These are phyloP conservation scores for Microchirus variegatus DNA, from an alignment of 2,797 vertebrate species.

Conservation along the genomic window DNA sequence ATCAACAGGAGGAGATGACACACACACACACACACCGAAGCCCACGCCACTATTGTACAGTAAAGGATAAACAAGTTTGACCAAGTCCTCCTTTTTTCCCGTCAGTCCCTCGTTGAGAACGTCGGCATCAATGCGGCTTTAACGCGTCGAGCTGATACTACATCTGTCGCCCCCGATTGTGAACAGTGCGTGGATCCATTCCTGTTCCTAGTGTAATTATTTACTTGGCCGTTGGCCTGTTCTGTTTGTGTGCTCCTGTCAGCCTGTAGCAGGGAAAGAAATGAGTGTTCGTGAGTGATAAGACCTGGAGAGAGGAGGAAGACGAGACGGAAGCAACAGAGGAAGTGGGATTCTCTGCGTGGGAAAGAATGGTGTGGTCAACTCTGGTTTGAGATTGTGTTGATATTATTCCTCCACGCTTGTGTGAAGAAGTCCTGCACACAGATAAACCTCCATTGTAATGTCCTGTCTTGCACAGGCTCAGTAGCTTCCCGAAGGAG, in stretches of 20 bases:
- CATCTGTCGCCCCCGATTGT: conserved; percentile 57
- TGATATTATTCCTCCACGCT: conserved; percentile 34
- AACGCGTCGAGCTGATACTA: conserved; percentile 51
- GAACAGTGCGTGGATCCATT: conserved; percentile 59
- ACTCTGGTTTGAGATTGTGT: conserved; percentile 25
- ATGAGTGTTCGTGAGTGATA: conserved; percentile 71
- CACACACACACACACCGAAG: no score
- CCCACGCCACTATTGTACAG: conserved; percentile 26
- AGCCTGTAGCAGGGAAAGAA: conserved; percentile 47
- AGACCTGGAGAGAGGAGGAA: conserved; percentile 59
- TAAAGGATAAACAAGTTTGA: conserved; percentile 36
- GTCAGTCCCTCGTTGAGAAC: conserved; percentile 33
- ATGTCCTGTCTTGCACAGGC: conserved; percentile 62
- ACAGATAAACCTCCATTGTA: conserved; percentile 72
- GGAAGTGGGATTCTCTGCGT: conserved; percentile 59
- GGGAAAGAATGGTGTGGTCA: conserved; percentile 42
- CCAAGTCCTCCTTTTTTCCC: conserved; percentile 13
- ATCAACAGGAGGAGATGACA: conserved; percentile 49
- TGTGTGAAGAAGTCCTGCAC: conserved; percentile 39
- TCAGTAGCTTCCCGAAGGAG: conserved; percentile 57
- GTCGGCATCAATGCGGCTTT: conserved; percentile 59
- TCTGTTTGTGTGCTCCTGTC: conserved; percentile 50
- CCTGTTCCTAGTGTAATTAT: conserved; percentile 47
- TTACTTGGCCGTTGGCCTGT: conserved; percentile 46
- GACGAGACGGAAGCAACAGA: conserved; percentile 30